Percentiles rank a stretch among this genome's conserved stretches.
phyloP scores from a whole-genome alignment of 64 coral and sea anemone species.

The Porites lutea region DNA sequence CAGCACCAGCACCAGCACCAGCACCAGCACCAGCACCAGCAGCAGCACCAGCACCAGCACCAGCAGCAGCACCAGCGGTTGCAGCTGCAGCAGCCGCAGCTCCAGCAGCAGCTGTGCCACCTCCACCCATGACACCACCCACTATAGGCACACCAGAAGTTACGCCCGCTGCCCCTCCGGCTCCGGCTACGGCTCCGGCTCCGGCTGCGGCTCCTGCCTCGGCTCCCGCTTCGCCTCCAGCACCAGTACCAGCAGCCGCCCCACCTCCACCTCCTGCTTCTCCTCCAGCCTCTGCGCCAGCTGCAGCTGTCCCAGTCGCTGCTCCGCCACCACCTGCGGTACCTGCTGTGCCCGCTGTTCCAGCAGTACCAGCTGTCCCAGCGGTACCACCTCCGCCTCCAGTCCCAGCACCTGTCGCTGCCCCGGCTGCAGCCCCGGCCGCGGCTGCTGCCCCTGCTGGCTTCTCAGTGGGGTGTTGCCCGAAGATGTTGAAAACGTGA shows the following conservation, averaged over 20 bases:
- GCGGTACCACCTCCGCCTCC: slow-evolving; percentile 16
- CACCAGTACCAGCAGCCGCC: neutral
- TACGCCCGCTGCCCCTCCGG: neutral
- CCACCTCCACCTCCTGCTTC: slow-evolving; percentile 4
- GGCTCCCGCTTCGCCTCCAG: neutral
- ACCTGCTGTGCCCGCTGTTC: neutral
- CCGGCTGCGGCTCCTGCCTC: neutral
- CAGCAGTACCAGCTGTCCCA: neutral
- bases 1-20: neutral
- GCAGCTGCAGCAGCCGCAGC: neutral
- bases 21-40: neutral
- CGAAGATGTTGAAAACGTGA: slow-evolving; percentile 73
- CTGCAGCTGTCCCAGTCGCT: neutral
- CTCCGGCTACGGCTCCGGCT: neutral
- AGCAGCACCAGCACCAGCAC: neutral
- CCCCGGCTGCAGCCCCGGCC: slow-evolving; percentile 18
- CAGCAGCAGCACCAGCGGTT: neutral
- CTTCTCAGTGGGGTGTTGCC: slow-evolving; percentile 29
- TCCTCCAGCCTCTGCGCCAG: neutral
- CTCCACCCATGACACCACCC: neutral
- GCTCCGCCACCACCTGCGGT: neutral
- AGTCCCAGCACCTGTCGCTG: slow-evolving; percentile 26
- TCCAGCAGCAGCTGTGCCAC: slow-evolving; percentile 12
- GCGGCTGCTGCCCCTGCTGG: slow-evolving; percentile 11
- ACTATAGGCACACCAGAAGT: neutral